Conservation (phyloP, 2,888 invertebrate species). For the Drosophila falleni region DNA sequence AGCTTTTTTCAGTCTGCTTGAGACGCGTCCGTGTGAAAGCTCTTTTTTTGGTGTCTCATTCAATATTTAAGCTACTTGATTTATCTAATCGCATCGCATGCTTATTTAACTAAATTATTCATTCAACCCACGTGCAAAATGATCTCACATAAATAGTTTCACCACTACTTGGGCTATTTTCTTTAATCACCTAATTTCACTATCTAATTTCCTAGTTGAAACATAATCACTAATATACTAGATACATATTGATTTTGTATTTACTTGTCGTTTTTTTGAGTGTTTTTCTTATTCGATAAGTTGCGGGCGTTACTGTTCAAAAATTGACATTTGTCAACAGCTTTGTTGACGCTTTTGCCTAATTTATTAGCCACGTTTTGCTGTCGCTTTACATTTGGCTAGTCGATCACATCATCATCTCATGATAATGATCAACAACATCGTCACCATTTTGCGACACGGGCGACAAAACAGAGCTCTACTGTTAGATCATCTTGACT, state of each 20-base stretch:
- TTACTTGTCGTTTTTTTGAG: slow-evolving; percentile 5
- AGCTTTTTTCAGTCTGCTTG: background rate
- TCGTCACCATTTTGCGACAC: slow-evolving; percentile 28
- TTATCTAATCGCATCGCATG: slow-evolving; percentile 6
- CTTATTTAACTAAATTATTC: background rate
- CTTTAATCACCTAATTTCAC: slow-evolving; percentile 44
- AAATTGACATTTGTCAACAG: slow-evolving; percentile 69
- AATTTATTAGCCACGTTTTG: slow-evolving; percentile 68
- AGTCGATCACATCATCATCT: slow-evolving; percentile 56
- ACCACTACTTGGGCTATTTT: slow-evolving; percentile 32
- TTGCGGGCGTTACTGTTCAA: slow-evolving; percentile 48
- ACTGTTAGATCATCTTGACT: slow-evolving; percentile 45
- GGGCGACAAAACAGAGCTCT: slow-evolving; percentile 29
- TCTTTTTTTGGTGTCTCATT: slow-evolving; percentile 11
- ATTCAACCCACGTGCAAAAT: slow-evolving; percentile 38
- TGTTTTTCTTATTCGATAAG: slow-evolving; percentile 5
- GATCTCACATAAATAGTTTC: slow-evolving; percentile 45
- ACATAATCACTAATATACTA: slow-evolving; percentile 1
- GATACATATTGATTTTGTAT: slow-evolving; percentile 32
- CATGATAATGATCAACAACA: slow-evolving; percentile 23
- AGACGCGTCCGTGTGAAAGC: background rate
- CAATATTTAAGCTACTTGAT: slow-evolving; percentile 3
- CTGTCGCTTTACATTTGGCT: slow-evolving; percentile 52
- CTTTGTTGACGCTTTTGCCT: slow-evolving; percentile 64
- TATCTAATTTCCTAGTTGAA: slow-evolving; percentile 26